Evolutionary conservation across 2,797 vertebrate genomes (phyloP).

Genomic region (Acipenser ruthenus): DNA sequence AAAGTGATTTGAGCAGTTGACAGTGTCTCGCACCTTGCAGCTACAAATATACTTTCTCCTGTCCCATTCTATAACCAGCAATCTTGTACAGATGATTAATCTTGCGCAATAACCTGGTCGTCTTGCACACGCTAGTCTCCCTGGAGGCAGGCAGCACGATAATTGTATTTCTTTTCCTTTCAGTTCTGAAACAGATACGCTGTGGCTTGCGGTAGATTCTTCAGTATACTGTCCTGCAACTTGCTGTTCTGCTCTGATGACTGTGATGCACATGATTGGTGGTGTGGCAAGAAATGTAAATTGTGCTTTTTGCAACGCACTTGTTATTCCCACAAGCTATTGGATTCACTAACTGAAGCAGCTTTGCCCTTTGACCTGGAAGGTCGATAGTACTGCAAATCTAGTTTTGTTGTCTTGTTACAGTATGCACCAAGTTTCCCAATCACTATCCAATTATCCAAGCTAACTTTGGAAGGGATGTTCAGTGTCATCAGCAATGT

Average conservation of each 20-base stretch:
- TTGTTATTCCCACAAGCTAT: not conserved
- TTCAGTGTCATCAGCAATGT: no score
- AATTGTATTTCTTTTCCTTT: conserved; percentile 4
- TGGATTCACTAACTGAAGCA: not conserved
- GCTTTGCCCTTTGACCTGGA: not conserved
- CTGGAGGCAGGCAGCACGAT: conserved; percentile 12
- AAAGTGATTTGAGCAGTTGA: not conserved
- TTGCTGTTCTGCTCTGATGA: not conserved
- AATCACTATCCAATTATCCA: no score
- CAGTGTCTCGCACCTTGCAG: not conserved
- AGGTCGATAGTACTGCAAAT: not conserved
- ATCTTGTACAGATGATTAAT: conserved; percentile 26
- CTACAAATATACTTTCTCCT: conserved; percentile 11
- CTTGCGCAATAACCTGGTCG: conserved; percentile 16
- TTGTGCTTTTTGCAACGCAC: not conserved
- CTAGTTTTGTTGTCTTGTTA: not conserved
- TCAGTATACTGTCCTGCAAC: not conserved
- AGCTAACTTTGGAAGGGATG: no score
- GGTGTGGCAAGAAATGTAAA: not conserved
- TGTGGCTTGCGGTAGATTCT: conserved; percentile 1
- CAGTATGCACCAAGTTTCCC: not conserved
- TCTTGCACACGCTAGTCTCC: conserved; percentile 10
- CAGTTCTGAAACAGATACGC: conserved; percentile 3
- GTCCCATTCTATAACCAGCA: conserved; percentile 18
- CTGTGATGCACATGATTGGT: not conserved